These are phyloP conservation scores for Serripes groenlandicus DNA, from an alignment of 2,888 invertebrate genomes.

Conservation along the genomic window DNA sequence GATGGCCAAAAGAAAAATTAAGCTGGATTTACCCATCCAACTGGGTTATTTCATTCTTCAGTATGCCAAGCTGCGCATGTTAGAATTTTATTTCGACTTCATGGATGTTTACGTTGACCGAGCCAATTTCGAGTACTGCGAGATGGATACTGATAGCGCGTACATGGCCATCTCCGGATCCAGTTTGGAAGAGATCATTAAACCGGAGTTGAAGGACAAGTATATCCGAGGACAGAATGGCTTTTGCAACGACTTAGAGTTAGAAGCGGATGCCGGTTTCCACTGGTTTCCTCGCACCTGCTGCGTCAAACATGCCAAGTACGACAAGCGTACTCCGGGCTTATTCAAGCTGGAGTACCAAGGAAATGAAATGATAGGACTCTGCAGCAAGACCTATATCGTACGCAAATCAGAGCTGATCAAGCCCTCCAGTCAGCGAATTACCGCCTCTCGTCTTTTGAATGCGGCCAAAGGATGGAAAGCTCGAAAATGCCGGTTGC, in stretches of 20 bases:
- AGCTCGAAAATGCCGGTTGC: not conserved
- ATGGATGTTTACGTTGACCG: slow-evolving; percentile 63
- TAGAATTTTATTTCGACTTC: slow-evolving; percentile 67
- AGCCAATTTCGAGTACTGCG: slow-evolving; percentile 57
- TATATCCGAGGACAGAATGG: slow-evolving; percentile 28
- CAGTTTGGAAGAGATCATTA: slow-evolving; percentile 38
- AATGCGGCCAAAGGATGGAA: not conserved
- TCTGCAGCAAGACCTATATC: slow-evolving; percentile 61
- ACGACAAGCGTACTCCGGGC: slow-evolving; percentile 51
- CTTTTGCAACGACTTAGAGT: slow-evolving; percentile 33
- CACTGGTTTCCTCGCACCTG: slow-evolving; percentile 60
- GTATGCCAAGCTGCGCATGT: slow-evolving; percentile 69
- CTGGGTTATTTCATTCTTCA: slow-evolving; percentile 68
- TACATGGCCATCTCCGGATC: slow-evolving; percentile 59
- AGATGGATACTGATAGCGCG: slow-evolving; percentile 69
- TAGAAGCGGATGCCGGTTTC: slow-evolving; percentile 40
- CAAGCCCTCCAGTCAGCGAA: slow-evolving; percentile 19
- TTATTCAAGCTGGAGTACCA: slow-evolving; percentile 62
- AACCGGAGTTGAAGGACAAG: slow-evolving; percentile 16
- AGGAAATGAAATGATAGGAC: slow-evolving; percentile 55
- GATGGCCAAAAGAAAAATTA: slow-evolving; percentile 53
- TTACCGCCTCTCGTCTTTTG: slow-evolving; percentile 23
- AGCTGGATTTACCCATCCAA: slow-evolving; percentile 65
- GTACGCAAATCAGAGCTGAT: slow-evolving; percentile 32
- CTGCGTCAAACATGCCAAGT: slow-evolving; percentile 46